phyloP scores from a whole-genome alignment of 2,888 invertebrate species.

The Epistrophella euchroma region DNA sequence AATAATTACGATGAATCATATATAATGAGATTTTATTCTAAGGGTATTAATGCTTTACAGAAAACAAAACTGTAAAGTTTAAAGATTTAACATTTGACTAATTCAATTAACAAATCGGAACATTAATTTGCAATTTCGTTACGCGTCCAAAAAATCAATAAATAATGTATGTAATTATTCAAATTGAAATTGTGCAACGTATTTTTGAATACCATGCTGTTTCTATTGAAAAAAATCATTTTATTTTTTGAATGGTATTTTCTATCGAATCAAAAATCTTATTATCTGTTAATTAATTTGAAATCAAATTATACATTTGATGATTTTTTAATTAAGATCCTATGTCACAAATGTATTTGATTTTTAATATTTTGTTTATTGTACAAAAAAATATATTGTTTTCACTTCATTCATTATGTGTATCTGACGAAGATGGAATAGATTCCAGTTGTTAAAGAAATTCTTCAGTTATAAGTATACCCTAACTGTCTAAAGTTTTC shows the following conservation, averaged over 20 bases:
- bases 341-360: slow-evolving; percentile 4
- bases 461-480: slow-evolving; percentile 35
- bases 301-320: neutral
- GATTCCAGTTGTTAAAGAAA: slow-evolving; percentile 43
- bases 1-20: neutral
- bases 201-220: neutral
- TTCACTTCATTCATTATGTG: slow-evolving; percentile 30
- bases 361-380: slow-evolving; percentile 24
- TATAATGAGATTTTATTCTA: neutral
- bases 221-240: neutral
- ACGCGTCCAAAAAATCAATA: neutral
- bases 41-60: neutral
- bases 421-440: slow-evolving; percentile 6
- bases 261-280: neutral
- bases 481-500: slow-evolving; percentile 60
- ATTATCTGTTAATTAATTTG: neutral
- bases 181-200: neutral
- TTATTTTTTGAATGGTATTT: slow-evolving; percentile 7
- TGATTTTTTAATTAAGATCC: neutral
- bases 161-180: neutral
- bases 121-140: neutral
- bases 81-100: no score
- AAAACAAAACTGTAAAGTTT: neutral
- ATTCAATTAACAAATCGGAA: neutral
- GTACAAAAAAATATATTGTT: slow-evolving; percentile 38